A percentile compares a stretch with the other conserved stretches of the same genome.
These are phyloP conservation scores for Coccyzus lansbergi DNA, from an alignment of 2,797 vertebrate species.

Conservation along the genomic window DNA sequence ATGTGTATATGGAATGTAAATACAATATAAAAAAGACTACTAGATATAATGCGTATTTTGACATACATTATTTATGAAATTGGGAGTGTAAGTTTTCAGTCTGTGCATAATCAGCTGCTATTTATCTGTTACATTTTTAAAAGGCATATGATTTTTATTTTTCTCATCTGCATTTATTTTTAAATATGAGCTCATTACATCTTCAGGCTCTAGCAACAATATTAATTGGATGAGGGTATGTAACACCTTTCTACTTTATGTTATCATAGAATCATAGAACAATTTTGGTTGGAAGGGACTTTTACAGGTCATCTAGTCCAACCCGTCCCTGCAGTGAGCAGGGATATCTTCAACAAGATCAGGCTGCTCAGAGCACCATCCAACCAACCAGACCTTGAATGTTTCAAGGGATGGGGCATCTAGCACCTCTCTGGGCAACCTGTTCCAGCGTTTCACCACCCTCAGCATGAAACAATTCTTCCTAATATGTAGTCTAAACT, in stretches of 20 bases:
- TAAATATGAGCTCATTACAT: fast-evolving
- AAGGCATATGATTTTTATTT: background rate
- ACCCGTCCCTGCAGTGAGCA: too few species aligned
- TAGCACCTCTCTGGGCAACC: too few species aligned
- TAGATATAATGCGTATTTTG: background rate
- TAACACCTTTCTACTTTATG: background rate
- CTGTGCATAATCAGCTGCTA: background rate
- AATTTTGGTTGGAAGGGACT: too few species aligned
- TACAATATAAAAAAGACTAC: background rate
- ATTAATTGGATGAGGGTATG: background rate
- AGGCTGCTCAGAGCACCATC: too few species aligned
- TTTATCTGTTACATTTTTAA: background rate
- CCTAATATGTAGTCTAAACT: too few species aligned
- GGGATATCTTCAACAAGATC: too few species aligned
- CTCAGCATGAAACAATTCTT: too few species aligned
- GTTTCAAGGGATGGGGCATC: too few species aligned
- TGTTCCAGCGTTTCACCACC: too few species aligned
- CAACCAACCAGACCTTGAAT: too few species aligned
- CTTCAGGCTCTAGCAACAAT: background rate
- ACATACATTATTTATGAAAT: background rate
- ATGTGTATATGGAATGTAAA: background rate
- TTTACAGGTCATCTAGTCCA: too few species aligned
- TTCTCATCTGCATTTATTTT: background rate
- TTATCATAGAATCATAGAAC: background rate
- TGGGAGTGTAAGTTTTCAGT: background rate